Evolutionary conservation across 2,888 invertebrate genomes (phyloP).

Genomic region (Metacarcinus magister): DNA sequence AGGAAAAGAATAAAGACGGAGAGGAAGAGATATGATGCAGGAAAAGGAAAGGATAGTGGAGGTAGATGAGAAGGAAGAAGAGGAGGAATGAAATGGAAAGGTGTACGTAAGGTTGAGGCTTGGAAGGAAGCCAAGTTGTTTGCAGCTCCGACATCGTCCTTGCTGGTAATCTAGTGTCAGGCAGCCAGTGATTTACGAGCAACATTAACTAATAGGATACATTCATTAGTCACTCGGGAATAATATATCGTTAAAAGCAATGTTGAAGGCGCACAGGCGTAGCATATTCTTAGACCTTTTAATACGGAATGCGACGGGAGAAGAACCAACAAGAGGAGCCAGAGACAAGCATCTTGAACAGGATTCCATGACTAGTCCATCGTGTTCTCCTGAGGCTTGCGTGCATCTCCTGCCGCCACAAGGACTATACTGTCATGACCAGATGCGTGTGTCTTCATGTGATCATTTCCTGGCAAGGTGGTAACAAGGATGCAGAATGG

Average conservation of each 20-base stretch:
- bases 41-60: neutral
- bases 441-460: neutral
- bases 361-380: neutral
- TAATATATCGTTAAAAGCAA: neutral
- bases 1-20: no score
- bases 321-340: neutral
- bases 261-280: neutral
- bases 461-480: conserved; percentile 8
- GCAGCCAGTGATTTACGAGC: neutral
- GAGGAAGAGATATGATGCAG: neutral
- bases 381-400: neutral
- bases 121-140: neutral
- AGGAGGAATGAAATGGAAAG: neutral
- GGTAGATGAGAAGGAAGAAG: neutral
- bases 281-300: neutral
- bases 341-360: neutral
- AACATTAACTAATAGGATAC: neutral
- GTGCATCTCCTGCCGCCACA: conserved; percentile 2
- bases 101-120: neutral
- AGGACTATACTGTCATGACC: neutral
- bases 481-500: neutral
- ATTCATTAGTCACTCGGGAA: neutral
- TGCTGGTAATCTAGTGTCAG: neutral
- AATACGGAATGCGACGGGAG: neutral
- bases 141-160: neutral